Evolutionary conservation across 2,113 vertebrate genomes (phyloP), one percentile per base, ranked within the genome.

Genomic region (Pterocles burchelli): DNA sequence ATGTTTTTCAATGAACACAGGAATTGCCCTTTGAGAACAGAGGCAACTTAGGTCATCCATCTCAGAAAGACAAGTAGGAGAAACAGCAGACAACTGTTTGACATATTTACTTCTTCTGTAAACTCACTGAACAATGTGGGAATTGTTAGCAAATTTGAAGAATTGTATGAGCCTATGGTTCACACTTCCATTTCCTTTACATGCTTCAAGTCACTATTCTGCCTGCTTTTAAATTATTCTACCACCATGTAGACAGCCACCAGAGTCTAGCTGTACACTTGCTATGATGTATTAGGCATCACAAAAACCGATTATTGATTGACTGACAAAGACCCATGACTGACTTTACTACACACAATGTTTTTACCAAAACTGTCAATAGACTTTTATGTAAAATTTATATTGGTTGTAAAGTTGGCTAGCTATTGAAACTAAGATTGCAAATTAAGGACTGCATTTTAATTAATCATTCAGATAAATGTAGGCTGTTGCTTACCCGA

Each of bases 401-500:
- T 26, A 46, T 26, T 28, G 33, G 7, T 24, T 80, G 38, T 52
- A 72, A 85, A 76, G 57, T 28, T 20, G 62, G 4, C 54, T n/a
- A 78, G 13, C 21, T 79, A 31, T 31, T 36, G 21, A n/a, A 79
- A 79, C 36, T 16, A 38, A 48, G 31, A 77, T 26, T 58, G 52
- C 21, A 36, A 59, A 21, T 20, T 22, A 66, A 86, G 13, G 17
- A 43, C 1, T 81, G 48, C 19, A 61, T 84, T 83, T 57, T 57
- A 85, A 73, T 67, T 34, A 21, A 29, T 55, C 2, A 3, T 76
- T 94, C 62, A 70, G 28, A 67, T 38, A 78, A 74, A 68, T 6
- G 4, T 2, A n/a, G 33, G 15, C 33, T 74, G 72, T 33, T 22
- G 17, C 93, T 95, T 89, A 99, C 99, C 99, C 97, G 99, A 99